These are phyloP conservation scores for Euleptes europaea DNA, from an alignment of 2,113 vertebrate genomes.

Conservation along the genomic window DNA sequence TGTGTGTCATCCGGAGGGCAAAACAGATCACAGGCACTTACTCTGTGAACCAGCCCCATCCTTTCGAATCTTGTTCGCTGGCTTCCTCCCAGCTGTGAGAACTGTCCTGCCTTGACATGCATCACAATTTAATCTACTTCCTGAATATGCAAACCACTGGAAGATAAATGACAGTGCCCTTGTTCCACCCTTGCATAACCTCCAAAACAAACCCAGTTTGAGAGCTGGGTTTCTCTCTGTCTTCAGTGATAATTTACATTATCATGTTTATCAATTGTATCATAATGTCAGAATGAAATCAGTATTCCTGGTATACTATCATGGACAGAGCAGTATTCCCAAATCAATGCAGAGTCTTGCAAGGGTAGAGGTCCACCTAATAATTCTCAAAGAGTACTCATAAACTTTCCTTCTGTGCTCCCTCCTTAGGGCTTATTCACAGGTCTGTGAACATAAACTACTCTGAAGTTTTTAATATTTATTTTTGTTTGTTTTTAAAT, in stretches of 20 bases:
- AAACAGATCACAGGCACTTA: no score
- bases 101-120: background rate
- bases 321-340: no score
- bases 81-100: background rate
- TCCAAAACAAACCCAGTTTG: background rate
- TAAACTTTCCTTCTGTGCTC: background rate
- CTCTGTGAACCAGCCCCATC: background rate
- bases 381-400: background rate
- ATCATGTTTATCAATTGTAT: background rate
- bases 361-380: background rate
- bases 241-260: background rate
- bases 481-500: no score
- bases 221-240: background rate
- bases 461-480: background rate
- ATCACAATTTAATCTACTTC: background rate
- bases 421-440: background rate
- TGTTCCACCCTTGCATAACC: background rate
- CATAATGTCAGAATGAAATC: background rate
- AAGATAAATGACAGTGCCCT: background rate
- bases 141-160: background rate
- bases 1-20: no score
- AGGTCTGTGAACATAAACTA: no score
- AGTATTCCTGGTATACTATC: background rate
- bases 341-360: no score
- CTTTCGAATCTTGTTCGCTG: background rate